Percentiles rank a stretch among this genome's conserved stretches.
Conservation (phyloP, 2,113 vertebrate genomes). For the Pyxicephalus adspersus region DNA sequence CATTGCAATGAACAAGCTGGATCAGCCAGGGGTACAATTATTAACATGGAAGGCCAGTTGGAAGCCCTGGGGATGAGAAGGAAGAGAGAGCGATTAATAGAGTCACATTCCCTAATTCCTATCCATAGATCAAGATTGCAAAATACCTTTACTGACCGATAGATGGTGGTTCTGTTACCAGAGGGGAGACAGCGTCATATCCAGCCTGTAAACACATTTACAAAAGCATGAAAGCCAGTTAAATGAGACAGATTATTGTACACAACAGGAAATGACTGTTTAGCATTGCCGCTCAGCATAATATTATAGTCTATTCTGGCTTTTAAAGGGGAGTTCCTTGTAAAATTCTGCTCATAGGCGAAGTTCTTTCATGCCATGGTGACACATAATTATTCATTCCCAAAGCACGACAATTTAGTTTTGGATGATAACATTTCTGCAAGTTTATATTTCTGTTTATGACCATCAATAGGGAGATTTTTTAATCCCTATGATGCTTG, state of each 20-base stretch:
- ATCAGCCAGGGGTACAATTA: conserved; percentile 36
- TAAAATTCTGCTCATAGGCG: too few species aligned
- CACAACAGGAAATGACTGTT: too few species aligned
- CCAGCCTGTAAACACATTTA: not conserved
- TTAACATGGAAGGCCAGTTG: conserved; percentile 8
- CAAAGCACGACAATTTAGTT: too few species aligned
- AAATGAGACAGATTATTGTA: not conserved
- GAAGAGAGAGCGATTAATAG: conserved; percentile 9
- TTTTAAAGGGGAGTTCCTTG: too few species aligned
- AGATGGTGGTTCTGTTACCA: not conserved
- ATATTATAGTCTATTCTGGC: too few species aligned
- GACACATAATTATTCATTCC: too few species aligned
- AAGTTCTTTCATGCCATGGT: too few species aligned
- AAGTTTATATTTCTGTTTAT: too few species aligned
- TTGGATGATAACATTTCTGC: too few species aligned
- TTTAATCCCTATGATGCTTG: too few species aligned
- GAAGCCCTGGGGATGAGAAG: not conserved
- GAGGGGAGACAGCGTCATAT: not conserved
- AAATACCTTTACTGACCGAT: not conserved
- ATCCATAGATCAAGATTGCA: not conserved
- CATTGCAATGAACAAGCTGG: conserved; percentile 28
- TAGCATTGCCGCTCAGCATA: too few species aligned
- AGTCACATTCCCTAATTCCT: conserved; percentile 21
- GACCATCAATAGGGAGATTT: too few species aligned
- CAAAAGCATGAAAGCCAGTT: not conserved